Percentiles rank a stretch among this genome's conserved stretches.
Evolutionary conservation across 1,140 invertebrate genomes (phyloP).

Genomic region (Pachypsylla venusta): DNA sequence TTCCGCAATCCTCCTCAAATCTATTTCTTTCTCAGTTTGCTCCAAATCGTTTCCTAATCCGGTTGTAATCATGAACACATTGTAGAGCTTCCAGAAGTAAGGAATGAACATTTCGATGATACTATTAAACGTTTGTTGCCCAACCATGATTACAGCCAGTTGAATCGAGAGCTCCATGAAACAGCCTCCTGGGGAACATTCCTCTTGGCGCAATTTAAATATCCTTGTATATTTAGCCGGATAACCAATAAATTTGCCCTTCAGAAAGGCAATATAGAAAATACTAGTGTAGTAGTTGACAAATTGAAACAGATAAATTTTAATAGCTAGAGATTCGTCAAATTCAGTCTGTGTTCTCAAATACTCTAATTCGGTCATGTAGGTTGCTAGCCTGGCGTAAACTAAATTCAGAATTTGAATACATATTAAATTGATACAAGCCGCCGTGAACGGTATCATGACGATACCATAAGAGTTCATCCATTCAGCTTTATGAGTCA

Average conservation of each 20-base stretch:
- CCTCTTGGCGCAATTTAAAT: constrained; percentile 65
- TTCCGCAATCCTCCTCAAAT: not conserved
- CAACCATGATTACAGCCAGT: constrained; percentile 90
- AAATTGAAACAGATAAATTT: constrained; percentile 95
- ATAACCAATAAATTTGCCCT: constrained; percentile 81
- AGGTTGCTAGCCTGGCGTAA: constrained; percentile 76
- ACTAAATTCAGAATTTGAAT: constrained; percentile 81
- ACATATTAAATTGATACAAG: constrained; percentile 69
- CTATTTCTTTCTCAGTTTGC: not conserved
- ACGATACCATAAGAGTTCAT: constrained; percentile 58
- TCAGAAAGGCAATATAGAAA: constrained; percentile 97
- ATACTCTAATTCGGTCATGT: constrained; percentile 87
- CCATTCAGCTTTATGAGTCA: constrained; percentile 40
- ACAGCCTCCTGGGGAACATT: constrained; percentile 80
- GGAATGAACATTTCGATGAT: constrained; percentile 67
- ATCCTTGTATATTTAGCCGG: constrained; percentile 62
- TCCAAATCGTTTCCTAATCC: constrained; percentile 28
- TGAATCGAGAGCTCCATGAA: constrained; percentile 88
- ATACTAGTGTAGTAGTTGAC: constrained; percentile 98
- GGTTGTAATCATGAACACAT: constrained; percentile 37
- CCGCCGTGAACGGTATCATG: constrained; percentile 68
- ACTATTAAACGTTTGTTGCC: constrained; percentile 87
- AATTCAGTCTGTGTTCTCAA: constrained; percentile 93
- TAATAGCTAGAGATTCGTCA: constrained; percentile 89
- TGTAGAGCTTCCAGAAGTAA: constrained; percentile 18